Percentiles rank a stretch among this genome's conserved stretches.
Evolutionary conservation across 2,888 invertebrate genomes (phyloP).

Genomic region (Caenorhabditis sp.): DNA sequence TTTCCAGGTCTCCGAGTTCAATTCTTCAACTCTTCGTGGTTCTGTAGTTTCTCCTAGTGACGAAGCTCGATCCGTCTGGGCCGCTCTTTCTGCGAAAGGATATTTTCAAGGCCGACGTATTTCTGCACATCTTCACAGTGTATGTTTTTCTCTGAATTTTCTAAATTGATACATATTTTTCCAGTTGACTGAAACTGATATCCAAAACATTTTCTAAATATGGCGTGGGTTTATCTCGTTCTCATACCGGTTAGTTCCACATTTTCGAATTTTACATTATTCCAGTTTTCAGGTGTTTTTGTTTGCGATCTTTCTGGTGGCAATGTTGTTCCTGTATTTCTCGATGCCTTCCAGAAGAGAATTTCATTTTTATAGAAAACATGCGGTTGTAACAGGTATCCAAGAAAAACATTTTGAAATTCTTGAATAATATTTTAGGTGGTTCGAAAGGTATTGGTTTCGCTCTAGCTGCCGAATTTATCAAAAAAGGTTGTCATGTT

Average conservation of each 20-base stretch:
- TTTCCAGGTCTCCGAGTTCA: slow-evolving; percentile 50
- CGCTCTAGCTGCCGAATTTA: slow-evolving; percentile 58
- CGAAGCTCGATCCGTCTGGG: slow-evolving; percentile 57
- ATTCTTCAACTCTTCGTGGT: slow-evolving; percentile 43
- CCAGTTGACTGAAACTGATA: slow-evolving; percentile 41
- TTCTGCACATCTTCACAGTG: slow-evolving; percentile 57
- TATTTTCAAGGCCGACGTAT: slow-evolving; percentile 49
- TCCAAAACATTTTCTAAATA: slow-evolving; percentile 23
- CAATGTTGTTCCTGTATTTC: slow-evolving; percentile 42
- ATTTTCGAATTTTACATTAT: too few relatives aligned
- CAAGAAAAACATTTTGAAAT: too few relatives aligned
- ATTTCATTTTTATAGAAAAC: slow-evolving; percentile 51
- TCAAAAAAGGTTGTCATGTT: slow-evolving; percentile 82
- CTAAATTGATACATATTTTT: slow-evolving; percentile 6
- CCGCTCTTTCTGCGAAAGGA: slow-evolving; percentile 60
- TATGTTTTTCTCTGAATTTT: slow-evolving; percentile 5
- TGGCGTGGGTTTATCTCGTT: slow-evolving; percentile 38
- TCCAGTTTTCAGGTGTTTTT: slow-evolving; percentile 6
- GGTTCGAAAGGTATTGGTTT: slow-evolving; percentile 70
- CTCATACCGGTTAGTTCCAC: slow-evolving; percentile 32
- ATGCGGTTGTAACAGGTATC: slow-evolving; percentile 60
- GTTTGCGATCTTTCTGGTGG: slow-evolving; percentile 36
- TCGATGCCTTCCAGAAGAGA: slow-evolving; percentile 54
- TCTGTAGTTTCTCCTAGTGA: slow-evolving; percentile 47
- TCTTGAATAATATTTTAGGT: slow-evolving; percentile 14